These are phyloP conservation scores for Zosterops pallidus DNA, from an alignment of 2,113 vertebrate genomes.

Conservation along the genomic window DNA sequence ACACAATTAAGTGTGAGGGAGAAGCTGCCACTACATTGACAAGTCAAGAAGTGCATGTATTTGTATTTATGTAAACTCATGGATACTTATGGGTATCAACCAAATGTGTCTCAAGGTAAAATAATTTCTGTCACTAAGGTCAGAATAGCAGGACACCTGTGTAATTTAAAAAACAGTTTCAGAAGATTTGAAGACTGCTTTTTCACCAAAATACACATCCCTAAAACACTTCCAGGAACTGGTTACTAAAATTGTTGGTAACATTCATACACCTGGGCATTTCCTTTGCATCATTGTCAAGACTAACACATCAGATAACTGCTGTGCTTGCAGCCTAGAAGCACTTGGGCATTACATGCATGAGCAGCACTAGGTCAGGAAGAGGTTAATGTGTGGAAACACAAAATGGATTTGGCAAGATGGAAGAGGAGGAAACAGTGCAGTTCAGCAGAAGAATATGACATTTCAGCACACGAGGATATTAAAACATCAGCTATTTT, in stretches of 20 bases:
- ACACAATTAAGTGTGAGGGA: background rate
- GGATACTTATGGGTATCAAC: background rate
- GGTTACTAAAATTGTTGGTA: background rate
- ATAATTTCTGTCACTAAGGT: background rate
- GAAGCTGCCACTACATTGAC: background rate
- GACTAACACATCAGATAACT: background rate
- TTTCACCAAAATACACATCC: background rate
- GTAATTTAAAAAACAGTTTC: background rate
- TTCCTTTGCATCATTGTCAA: background rate
- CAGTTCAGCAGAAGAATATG: background rate
- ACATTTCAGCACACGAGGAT: background rate
- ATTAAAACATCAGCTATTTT: constrained; percentile 3
- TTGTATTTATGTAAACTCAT: background rate
- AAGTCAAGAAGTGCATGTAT: background rate
- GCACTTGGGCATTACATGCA: background rate
- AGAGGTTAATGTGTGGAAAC: constrained; percentile 18
- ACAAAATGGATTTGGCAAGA: constrained; percentile 16
- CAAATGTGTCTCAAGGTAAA: background rate
- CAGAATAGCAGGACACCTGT: background rate
- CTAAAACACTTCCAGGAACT: background rate
- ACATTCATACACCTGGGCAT: background rate
- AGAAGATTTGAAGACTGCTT: background rate
- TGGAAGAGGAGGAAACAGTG: background rate
- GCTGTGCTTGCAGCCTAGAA: background rate
- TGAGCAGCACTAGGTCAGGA: constrained; percentile 3